These are phyloP conservation scores for Plectropomus leopardus DNA, from an alignment of 2,113 vertebrate species.

Conservation along the genomic window DNA sequence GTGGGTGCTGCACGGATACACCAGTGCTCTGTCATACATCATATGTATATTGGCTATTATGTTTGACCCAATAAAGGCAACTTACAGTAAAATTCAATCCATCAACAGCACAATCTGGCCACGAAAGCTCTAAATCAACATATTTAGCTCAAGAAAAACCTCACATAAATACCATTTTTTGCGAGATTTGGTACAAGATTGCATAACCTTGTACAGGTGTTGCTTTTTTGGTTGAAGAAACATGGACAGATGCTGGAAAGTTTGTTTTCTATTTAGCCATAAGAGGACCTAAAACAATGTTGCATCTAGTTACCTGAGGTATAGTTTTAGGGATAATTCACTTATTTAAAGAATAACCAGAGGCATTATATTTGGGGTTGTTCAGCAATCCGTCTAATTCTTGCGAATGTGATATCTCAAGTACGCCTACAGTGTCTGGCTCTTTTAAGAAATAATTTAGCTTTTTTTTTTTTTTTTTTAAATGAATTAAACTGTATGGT, in stretches of 20 bases:
- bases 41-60: no score
- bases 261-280: background rate
- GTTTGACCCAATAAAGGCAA: no score
- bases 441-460: background rate
- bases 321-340: background rate
- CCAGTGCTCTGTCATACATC: background rate
- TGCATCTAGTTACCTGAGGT: background rate
- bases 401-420: no score
- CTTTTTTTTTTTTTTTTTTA: no score
- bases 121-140: background rate
- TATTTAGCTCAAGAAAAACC: background rate
- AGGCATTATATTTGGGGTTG: no score
- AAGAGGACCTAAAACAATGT: background rate
- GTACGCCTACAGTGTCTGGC: background rate
- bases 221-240: no score
- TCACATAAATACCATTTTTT: no score
- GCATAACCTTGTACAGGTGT: no score
- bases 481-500: no score
- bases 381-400: no score
- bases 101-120: background rate
- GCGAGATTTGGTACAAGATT: no score
- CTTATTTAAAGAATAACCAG: background rate
- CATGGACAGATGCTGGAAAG: no score
- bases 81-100: background rate
- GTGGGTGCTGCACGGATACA: constrained; percentile 37